Conservation (phyloP, 2,113 vertebrate genomes). For the Corythoichthys haematopterus region DNA sequence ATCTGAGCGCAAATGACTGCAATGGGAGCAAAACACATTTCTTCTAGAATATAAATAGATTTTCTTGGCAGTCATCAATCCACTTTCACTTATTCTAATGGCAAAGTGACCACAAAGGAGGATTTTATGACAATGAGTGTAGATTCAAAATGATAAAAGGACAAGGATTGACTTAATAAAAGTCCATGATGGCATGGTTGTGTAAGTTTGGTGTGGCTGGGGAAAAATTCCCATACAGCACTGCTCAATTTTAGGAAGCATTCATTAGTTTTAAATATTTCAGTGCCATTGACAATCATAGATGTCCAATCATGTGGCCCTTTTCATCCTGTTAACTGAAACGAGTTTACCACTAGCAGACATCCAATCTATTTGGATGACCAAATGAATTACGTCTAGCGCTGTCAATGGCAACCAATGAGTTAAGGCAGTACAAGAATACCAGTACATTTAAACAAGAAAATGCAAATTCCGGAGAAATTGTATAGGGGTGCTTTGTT, state of each 20-base stretch:
- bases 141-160: background rate
- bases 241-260: background rate
- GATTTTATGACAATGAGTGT: background rate
- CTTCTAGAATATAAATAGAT: background rate
- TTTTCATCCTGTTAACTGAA: no score
- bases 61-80: background rate
- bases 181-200: background rate
- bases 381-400: no score
- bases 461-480: no score
- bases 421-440: no score
- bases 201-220: background rate
- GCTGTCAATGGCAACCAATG: no score
- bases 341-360: no score
- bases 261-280: background rate
- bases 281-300: no score
- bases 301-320: no score
- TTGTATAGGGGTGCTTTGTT: no score
- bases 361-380: no score
- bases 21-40: background rate
- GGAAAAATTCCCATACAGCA: background rate
- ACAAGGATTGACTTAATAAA: background rate
- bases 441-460: no score
- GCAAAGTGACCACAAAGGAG: background rate
- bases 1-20: background rate
- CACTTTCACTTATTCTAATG: background rate